Conservation (phyloP, 2,888 invertebrate genomes). For the Dexiosoma caninum region DNA sequence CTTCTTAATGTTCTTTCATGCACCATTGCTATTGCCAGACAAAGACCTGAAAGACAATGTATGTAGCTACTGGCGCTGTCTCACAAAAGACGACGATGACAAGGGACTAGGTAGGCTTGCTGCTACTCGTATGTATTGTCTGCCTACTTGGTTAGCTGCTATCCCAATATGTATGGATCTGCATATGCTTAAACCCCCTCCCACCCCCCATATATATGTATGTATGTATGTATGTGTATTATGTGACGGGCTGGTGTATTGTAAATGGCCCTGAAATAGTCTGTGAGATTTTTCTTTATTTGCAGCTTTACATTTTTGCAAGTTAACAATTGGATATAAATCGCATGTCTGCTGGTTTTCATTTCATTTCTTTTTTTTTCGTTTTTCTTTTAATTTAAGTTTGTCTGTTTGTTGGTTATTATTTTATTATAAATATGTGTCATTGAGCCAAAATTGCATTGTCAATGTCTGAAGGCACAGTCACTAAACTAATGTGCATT, state of each 20-base stretch:
- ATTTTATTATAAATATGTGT: constrained; percentile 59
- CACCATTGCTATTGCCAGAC: constrained; percentile 1
- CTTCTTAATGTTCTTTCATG: neutral
- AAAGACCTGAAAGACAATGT: constrained; percentile 26
- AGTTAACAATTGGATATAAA: constrained; percentile 53
- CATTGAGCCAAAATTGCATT: constrained; percentile 63
- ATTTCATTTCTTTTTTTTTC: constrained; percentile 1
- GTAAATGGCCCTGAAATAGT: constrained; percentile 44
- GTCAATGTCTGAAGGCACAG: constrained; percentile 57
- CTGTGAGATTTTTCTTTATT: constrained; percentile 56
- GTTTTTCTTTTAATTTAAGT: constrained; percentile 20
- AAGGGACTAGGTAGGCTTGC: constrained; percentile 7
- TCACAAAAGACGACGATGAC: constrained; percentile 30
- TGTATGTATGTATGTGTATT: neutral
- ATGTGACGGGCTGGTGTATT: constrained; percentile 2
- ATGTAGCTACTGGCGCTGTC: constrained; percentile 21
- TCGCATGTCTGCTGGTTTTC: constrained; percentile 53
- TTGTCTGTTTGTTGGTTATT: constrained; percentile 33
- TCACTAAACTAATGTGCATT: constrained; percentile 46
- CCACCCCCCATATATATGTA: no score
- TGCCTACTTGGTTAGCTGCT: neutral
- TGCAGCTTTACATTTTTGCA: constrained; percentile 1
- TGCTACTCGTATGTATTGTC: neutral
- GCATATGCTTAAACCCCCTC: neutral
- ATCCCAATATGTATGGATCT: neutral